A percentile compares a stretch with the other conserved stretches of the same genome.
These are phyloP conservation scores for Siniperca scherzeri DNA, from an alignment of 2,797 vertebrate species.

Conservation along the genomic window DNA sequence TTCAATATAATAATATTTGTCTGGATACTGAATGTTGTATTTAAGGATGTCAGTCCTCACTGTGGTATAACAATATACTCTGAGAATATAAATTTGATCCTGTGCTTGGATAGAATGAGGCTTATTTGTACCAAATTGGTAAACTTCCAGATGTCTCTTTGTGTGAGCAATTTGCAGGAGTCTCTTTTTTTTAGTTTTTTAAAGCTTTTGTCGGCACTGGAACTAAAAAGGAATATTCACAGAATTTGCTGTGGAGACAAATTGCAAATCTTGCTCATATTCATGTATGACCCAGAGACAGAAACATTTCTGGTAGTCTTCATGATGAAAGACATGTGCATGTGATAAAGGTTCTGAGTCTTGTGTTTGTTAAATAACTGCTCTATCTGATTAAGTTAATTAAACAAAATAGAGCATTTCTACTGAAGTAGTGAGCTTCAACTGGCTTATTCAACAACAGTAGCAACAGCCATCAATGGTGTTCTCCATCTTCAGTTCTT, in stretches of 20 bases:
- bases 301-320: background rate
- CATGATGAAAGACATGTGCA: conserved; percentile 7
- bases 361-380: conserved; percentile 13
- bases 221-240: conserved; percentile 1
- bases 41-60: conserved; percentile 1
- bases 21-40: background rate
- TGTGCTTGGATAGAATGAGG: background rate
- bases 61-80: background rate
- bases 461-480: conserved; percentile 14
- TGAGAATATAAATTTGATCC: background rate
- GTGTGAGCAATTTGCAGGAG: background rate
- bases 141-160: background rate
- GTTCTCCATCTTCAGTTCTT: conserved; percentile 39
- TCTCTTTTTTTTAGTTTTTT: background rate
- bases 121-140: background rate
- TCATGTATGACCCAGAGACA: background rate
- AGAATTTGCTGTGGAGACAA: conserved; percentile 7
- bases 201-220: background rate
- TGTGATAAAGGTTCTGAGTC: background rate
- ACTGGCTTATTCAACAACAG: conserved; percentile 17
- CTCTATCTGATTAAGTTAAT: conserved; percentile 18
- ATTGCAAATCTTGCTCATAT: conserved; percentile 12
- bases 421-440: conserved; percentile 6
- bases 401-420: conserved; percentile 29
- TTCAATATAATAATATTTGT: background rate